These are phyloP conservation scores for Naso thynnoides DNA, from an alignment of 2,797 vertebrate genomes.

Conservation along the genomic window DNA sequence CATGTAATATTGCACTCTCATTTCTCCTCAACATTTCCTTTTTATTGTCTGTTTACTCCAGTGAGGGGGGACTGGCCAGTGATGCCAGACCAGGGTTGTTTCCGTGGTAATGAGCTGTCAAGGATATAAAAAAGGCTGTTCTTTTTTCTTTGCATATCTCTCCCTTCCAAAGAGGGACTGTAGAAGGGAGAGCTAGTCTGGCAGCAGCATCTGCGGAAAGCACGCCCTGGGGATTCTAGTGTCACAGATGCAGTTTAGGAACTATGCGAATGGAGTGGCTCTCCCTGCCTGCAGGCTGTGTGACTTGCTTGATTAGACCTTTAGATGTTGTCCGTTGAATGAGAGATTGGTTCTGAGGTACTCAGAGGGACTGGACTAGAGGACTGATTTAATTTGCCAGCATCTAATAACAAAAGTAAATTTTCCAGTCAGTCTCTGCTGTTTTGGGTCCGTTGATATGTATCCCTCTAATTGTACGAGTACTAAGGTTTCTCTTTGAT, in stretches of 20 bases:
- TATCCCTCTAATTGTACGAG: conserved; percentile 73
- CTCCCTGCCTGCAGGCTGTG: conserved; percentile 68
- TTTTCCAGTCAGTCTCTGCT: conserved; percentile 67
- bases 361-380: conserved; percentile 62
- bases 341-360: conserved; percentile 61
- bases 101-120: conserved; percentile 89
- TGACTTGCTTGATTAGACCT: conserved; percentile 78
- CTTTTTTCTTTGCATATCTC: conserved; percentile 78
- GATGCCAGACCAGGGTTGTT: conserved; percentile 84
- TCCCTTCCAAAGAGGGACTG: conserved; percentile 77
- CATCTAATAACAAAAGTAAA: conserved; percentile 76
- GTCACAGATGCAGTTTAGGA: conserved; percentile 81
- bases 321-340: conserved; percentile 75
- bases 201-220: conserved; percentile 79
- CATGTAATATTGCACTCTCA: conserved; percentile 64
- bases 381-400: conserved; percentile 80
- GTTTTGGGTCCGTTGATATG: conserved; percentile 66
- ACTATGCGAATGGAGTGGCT: conserved; percentile 71
- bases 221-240: conserved; percentile 77
- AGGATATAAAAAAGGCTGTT: conserved; percentile 83
- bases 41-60: conserved; percentile 71
- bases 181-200: conserved; percentile 75
- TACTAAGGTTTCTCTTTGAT: conserved; percentile 75
- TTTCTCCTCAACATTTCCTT: conserved; percentile 56
- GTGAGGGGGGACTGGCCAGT: conserved; percentile 69